Percentiles rank a stretch among this genome's conserved stretches.
These are phyloP conservation scores for Poeciliopsis retropinna DNA, from an alignment of 2,113 vertebrate species.

Conservation along the genomic window DNA sequence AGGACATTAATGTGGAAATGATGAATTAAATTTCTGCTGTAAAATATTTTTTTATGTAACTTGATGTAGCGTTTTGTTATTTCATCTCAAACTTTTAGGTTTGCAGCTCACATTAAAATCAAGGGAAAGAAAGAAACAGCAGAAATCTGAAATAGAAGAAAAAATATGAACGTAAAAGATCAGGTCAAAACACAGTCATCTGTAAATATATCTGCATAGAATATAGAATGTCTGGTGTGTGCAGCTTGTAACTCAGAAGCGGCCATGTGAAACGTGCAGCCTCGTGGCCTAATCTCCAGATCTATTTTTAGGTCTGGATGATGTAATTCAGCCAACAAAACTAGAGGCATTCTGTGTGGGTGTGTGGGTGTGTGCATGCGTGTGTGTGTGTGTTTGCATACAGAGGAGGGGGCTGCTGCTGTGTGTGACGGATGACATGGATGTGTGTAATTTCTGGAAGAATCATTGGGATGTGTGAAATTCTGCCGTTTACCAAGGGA, in stretches of 20 bases:
- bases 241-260: not conserved
- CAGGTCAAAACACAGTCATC: not conserved
- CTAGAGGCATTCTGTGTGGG: conserved; percentile 25
- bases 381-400: not conserved
- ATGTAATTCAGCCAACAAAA: conserved; percentile 55
- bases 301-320: conserved; percentile 68
- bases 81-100: no score
- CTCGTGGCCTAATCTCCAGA: conserved; percentile 47
- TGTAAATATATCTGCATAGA: not conserved
- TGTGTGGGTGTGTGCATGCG: not conserved
- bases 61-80: no score
- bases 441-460: conserved; percentile 30
- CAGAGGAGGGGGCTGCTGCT: not conserved
- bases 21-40: not conserved
- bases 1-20: not conserved
- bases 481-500: conserved; percentile 34
- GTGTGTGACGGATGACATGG: not conserved
- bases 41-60: no score
- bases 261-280: conserved; percentile 38
- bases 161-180: not conserved
- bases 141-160: no score
- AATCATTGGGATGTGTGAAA: conserved; percentile 41
- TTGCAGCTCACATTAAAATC: no score
- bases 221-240: not conserved
- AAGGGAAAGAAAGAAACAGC: no score